Evolutionary conservation across 1,140 invertebrate genomes (phyloP).

Genomic region (Helicoverpa armigera): DNA sequence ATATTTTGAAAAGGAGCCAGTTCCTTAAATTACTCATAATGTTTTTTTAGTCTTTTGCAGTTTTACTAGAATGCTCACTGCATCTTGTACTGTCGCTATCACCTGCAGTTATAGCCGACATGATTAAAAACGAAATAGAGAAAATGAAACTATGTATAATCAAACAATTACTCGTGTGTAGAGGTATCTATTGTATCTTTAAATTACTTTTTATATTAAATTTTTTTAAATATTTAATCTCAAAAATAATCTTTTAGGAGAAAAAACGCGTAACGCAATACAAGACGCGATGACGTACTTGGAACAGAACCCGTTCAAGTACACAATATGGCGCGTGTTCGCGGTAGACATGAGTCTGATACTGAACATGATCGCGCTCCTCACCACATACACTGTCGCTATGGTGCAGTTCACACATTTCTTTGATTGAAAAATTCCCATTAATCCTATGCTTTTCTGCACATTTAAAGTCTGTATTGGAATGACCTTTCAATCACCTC

Average conservation of each 20-base stretch:
- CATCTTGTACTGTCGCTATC: background rate
- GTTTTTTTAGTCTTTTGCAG: too few relatives aligned
- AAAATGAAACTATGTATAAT: background rate
- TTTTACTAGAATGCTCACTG: too few relatives aligned
- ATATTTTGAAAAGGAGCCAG: too few relatives aligned
- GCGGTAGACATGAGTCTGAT: background rate
- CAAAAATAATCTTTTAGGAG: too few relatives aligned
- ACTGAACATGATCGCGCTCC: background rate
- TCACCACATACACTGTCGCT: constrained; percentile 10
- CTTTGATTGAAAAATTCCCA: background rate
- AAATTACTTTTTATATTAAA: too few relatives aligned
- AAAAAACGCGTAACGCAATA: background rate
- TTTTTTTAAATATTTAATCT: too few relatives aligned
- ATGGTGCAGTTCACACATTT: constrained; percentile 18
- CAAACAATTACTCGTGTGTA: background rate
- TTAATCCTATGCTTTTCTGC: too few relatives aligned
- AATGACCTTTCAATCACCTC: background rate
- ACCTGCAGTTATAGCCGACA: background rate
- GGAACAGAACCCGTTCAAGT: constrained; percentile 7
- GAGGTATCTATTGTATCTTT: too few relatives aligned
- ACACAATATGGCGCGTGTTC: constrained; percentile 16
- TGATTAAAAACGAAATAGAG: background rate
- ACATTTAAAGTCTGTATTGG: background rate
- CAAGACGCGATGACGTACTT: constrained; percentile 3
- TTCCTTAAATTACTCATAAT: too few relatives aligned